Percentiles rank a stretch among this genome's conserved stretches.
Evolutionary conservation across 2,113 vertebrate genomes (phyloP).

Genomic region (Chauna torquata): DNA sequence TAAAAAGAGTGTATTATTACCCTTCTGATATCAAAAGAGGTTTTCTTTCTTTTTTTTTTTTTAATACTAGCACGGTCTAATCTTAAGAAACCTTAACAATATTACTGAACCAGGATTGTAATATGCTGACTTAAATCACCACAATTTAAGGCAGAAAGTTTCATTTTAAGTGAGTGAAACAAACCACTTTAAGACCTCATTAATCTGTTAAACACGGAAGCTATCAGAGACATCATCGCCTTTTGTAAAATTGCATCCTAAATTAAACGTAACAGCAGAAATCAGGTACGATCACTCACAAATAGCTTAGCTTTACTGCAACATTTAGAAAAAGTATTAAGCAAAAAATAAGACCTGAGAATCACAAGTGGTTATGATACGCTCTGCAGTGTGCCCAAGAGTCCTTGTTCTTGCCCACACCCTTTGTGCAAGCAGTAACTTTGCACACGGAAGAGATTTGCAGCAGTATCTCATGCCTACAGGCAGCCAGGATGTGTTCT

Average conservation of each 20-base stretch:
- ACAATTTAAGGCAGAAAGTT: background rate
- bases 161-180: background rate
- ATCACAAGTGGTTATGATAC: background rate
- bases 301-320: background rate
- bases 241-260: background rate
- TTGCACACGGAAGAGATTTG: background rate
- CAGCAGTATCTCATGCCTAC: too few relatives aligned
- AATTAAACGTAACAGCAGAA: background rate
- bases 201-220: background rate
- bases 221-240: background rate
- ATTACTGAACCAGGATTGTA: background rate
- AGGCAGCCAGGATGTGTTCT: background rate
- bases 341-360: background rate
- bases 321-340: background rate
- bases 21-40: background rate
- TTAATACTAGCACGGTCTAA: background rate
- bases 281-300: background rate
- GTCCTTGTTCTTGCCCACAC: background rate
- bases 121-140: background rate
- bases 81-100: background rate
- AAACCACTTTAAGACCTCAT: background rate
- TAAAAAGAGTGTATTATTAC: background rate
- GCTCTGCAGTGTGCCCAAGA: background rate
- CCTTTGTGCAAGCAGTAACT: background rate
- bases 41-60: background rate